Base-by-base conservation (phyloP, 2,113 vertebrate genomes). In the Apodemus sylvaticus region DNA sequence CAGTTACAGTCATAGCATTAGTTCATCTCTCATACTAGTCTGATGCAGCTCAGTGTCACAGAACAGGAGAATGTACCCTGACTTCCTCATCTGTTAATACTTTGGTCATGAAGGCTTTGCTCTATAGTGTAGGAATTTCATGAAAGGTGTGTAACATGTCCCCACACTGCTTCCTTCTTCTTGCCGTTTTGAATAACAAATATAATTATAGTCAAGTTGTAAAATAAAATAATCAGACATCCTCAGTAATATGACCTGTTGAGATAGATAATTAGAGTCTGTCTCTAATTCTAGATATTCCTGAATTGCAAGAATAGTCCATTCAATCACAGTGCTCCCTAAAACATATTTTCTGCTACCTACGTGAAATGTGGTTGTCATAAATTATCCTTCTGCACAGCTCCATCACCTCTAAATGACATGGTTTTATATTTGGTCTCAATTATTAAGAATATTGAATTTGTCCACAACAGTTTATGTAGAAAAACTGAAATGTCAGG, bases 61-160 rank as follows among this genome's bases (percentile, higher is more conserved):
- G 1, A 20, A 10, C 48, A 36, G 3, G 42, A 17, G 3, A 45
- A 8, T 0, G 11, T 3, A 48, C 2, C 5, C 1, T 10, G 34
- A 2, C 8, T 64, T 5, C 55, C 42, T 62, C 19, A 20, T 60
- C 45, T 66, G 19, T 78, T 62, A 7, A 1, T 51, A 3, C 20
- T 12, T 78, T 7, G 42, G 78, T 91, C 36, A 74, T 42, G 34
- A 58, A 77, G 36, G 16, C 26, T 42, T 13, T 39, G 20, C 0
- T 76, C 62, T 36, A 60, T 0, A 39, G 51, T 8, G 2, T 0
- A 12, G n/a, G 17, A 16, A 19, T 77, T 53, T 74, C 7, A 31
- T 31, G 2, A 12, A 88, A 55, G 5, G 9, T 19, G 9, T 71
- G 1, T 4, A 4, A 17, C 31, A 31, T 78, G 39, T 1, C 20